A percentile compares a stretch with the other conserved stretches of the same genome.
These are phyloP conservation scores for Epizoanthus stellaris DNA, from an alignment of 92 coral and sea anemone genomes.

Conservation along the genomic window DNA sequence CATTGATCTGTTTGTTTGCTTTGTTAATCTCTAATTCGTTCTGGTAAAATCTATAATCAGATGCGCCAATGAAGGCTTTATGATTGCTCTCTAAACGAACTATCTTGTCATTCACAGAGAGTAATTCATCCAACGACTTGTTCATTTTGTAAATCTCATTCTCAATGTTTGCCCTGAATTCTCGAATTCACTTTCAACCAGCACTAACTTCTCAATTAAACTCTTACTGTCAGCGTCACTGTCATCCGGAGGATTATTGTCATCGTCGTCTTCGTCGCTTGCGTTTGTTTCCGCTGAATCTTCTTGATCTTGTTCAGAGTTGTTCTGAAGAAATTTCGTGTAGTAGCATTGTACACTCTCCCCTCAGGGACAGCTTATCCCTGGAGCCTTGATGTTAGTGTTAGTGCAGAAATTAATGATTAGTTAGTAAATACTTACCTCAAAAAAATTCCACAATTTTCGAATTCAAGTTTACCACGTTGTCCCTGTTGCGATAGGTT, in stretches of 20 bases:
- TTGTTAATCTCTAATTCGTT: neutral
- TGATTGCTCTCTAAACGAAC: constrained; percentile 6
- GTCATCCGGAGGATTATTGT: neutral
- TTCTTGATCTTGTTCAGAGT: neutral
- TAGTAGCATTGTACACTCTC: too few relatives aligned
- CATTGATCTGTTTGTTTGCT: constrained; percentile 1
- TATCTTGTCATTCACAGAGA: constrained; percentile 17
- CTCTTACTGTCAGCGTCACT: neutral
- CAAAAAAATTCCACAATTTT: too few relatives aligned
- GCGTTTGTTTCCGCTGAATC: neutral
- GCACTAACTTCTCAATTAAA: neutral
- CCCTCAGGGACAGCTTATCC: too few relatives aligned
- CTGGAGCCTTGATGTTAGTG: too few relatives aligned
- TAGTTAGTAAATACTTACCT: too few relatives aligned
- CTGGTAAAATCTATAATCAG: constrained; percentile 36
- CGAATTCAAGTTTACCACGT: too few relatives aligned
- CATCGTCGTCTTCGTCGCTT: neutral
- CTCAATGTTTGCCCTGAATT: constrained; percentile 24
- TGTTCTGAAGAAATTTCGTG: too few relatives aligned
- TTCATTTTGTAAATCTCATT: neutral
- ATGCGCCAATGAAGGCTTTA: neutral
- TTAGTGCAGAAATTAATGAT: too few relatives aligned
- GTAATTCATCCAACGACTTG: constrained; percentile 18
- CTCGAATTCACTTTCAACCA: constrained; percentile 18
- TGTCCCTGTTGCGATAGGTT: too few relatives aligned